phyloP scores from a whole-genome alignment of 2,113 vertebrate species.

The Myotis lucifugus region DNA sequence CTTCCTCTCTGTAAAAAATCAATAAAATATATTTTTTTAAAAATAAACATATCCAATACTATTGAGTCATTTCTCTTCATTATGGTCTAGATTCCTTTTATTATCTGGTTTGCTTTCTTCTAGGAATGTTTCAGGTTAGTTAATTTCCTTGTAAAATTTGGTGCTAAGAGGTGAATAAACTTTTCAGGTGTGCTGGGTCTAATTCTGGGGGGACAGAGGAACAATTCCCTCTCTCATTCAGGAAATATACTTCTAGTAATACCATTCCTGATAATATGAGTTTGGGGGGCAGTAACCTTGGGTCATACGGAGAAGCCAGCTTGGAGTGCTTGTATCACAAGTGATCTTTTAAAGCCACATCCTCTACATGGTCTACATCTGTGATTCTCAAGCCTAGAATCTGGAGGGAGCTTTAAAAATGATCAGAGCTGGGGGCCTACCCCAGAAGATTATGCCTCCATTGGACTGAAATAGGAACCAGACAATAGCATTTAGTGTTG shows the following conservation, averaged over 20 bases:
- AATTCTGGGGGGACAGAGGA: not conserved
- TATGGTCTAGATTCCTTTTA: not conserved
- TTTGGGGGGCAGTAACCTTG: not conserved
- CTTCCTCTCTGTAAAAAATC: too few relatives aligned
- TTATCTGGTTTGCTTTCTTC: not conserved
- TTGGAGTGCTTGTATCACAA: too few relatives aligned
- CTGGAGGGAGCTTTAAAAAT: not conserved
- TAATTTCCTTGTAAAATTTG: not conserved
- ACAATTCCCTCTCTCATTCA: not conserved
- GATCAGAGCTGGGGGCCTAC: not conserved
- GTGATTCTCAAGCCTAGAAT: not conserved
- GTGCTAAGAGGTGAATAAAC: not conserved
- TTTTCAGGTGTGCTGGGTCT: not conserved
- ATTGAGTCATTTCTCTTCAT: not conserved
- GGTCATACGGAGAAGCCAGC: not conserved
- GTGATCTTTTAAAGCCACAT: not conserved
- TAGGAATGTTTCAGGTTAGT: not conserved
- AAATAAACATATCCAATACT: not conserved
- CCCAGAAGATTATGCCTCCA: not conserved
- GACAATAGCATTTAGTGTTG: not conserved
- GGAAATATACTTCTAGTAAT: not conserved
- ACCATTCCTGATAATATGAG: not conserved
- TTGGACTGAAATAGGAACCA: not conserved
- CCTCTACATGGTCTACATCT: not conserved
- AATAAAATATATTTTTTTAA: too few relatives aligned